These are phyloP conservation scores for Albula goreensis DNA, from an alignment of 2,113 vertebrate genomes.

Conservation along the genomic window DNA sequence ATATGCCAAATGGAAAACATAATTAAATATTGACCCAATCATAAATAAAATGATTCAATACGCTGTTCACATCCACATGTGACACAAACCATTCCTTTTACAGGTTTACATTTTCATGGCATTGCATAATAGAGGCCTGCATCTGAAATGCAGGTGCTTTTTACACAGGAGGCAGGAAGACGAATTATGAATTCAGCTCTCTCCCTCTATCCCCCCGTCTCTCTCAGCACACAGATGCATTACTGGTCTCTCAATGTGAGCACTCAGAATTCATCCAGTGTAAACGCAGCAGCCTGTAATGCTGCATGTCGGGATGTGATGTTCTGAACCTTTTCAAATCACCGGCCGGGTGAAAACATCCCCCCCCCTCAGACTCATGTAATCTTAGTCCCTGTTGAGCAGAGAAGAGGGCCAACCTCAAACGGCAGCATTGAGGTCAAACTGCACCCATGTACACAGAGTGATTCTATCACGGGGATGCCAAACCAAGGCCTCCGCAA, in stretches of 20 bases:
- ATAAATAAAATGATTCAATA: not conserved
- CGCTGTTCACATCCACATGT: slow-evolving; percentile 19
- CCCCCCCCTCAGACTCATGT: not conserved
- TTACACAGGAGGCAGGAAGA: slow-evolving; percentile 24
- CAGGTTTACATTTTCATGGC: slow-evolving; percentile 35
- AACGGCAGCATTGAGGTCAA: not conserved
- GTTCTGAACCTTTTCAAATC: slow-evolving; percentile 5
- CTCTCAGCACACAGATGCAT: slow-evolving; percentile 28
- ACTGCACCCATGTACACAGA: not conserved
- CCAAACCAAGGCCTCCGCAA: not conserved
- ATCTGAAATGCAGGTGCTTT: slow-evolving; percentile 11
- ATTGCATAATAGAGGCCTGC: slow-evolving; percentile 44
- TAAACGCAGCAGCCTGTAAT: not conserved
- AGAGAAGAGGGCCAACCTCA: not conserved
- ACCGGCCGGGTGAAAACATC: not conserved
- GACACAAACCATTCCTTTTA: slow-evolving; percentile 41
- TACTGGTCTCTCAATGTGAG: slow-evolving; percentile 32
- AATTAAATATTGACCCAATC: too few relatives aligned
- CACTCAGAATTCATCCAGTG: not conserved
- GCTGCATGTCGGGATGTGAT: not conserved
- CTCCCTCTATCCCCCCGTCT: slow-evolving; percentile 8
- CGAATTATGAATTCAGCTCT: slow-evolving; percentile 39
- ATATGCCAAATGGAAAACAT: too few relatives aligned
- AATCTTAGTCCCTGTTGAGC: not conserved
- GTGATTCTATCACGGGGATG: not conserved